Evolutionary conservation across 2,113 vertebrate genomes (phyloP).

Genomic region (Echinops telfairi): DNA sequence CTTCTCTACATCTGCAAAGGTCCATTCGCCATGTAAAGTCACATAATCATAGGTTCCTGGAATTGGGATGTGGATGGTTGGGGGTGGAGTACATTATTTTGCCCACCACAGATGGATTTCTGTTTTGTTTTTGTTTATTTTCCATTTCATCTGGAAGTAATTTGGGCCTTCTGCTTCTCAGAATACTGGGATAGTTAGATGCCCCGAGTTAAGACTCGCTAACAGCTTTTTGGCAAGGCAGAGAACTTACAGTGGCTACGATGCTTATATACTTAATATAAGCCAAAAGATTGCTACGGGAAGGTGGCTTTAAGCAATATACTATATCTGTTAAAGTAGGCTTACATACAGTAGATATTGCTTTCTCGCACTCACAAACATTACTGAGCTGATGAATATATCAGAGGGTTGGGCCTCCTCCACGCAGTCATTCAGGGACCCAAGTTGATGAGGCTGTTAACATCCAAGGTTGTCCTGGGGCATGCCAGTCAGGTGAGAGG

Average conservation of each 20-base stretch:
- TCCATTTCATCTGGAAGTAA: constrained; percentile 73
- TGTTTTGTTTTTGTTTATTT: constrained; percentile 73
- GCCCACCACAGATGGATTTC: constrained; percentile 49
- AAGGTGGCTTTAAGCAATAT: constrained; percentile 40
- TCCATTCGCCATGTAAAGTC: not conserved
- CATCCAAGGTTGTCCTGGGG: too few species aligned
- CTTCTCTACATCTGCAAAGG: not conserved
- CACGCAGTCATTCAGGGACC: not conserved
- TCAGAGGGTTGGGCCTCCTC: not conserved
- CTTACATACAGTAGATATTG: not conserved
- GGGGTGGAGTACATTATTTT: not conserved
- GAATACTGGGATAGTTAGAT: constrained; percentile 65
- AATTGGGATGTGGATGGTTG: not conserved
- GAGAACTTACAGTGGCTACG: constrained; percentile 4
- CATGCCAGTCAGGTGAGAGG: not conserved
- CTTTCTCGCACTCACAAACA: constrained; percentile 17
- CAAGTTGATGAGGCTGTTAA: not conserved
- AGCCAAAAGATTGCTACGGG: constrained; percentile 50
- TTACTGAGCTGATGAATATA: not conserved
- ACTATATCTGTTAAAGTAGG: not conserved
- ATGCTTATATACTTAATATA: constrained; percentile 41
- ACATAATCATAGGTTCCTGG: not conserved
- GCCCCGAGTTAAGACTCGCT: constrained; percentile 65
- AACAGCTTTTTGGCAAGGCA: constrained; percentile 67
- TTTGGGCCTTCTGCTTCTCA: constrained; percentile 61